Evolutionary conservation across 2,113 vertebrate genomes (phyloP), one percentile per base, ranked within the genome.

Genomic region (Otis tarda): DNA sequence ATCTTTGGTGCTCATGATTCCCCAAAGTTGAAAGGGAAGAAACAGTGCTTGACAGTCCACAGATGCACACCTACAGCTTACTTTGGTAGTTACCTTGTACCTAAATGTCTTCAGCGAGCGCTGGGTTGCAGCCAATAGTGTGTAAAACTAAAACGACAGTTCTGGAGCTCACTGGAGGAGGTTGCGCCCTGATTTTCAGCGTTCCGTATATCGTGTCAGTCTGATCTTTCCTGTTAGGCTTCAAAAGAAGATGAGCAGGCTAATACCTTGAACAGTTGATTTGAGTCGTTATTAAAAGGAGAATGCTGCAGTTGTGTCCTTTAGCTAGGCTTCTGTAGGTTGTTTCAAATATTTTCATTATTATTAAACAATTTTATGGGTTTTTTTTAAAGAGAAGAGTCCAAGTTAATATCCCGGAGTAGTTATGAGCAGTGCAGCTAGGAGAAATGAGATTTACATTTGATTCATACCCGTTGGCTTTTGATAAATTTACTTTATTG

Each of bases 11-110:
- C 28, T 90, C 15, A 4, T 5, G 9, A 23, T 76, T 89, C 25
- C 4, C 18, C 9, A 8, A 28, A 52, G 21, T 5, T 15, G 13
- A 28, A 82, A 14, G 47, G 59, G 76, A 86, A 47, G 27, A 77
- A 78, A 15, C 47, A 8, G 1, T 3, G 12, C 15, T 10, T n/a
- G 18, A 13, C 33, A 35, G 47, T 23, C 53, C 1, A 0, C 57
- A 50, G 52, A 12, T 8, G 6, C 23, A 30, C n/a, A 37, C 17
- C 37, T 43, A 0, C 1, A 0, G 31, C 35, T 77, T 67, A 8
- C 25, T 61, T 67, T 1, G 0, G 14, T 49, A 43, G 45, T 55
- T 65, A 33, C 25, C 14, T 41, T 27, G 11, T 37, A 55, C 15
- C 5, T 60, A 20, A 37, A 23, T 4, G 4, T 31, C n/a, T 33